These are phyloP conservation scores for Apteryx mantelli DNA, from an alignment of 2,113 vertebrate species.

Conservation along the genomic window DNA sequence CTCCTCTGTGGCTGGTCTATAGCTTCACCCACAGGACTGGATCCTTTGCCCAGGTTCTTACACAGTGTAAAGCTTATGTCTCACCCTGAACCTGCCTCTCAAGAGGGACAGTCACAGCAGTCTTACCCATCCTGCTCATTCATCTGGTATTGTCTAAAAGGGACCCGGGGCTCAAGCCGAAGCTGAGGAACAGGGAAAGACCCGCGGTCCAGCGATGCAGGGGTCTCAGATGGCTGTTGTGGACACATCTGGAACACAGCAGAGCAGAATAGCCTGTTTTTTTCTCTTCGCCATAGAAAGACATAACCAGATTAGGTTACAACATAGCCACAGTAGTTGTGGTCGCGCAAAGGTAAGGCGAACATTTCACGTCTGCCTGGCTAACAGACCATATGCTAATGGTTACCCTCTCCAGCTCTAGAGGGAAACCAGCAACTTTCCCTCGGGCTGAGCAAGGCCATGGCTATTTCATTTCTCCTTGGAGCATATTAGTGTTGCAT, in stretches of 20 bases:
- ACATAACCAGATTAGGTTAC: background rate
- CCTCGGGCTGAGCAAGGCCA: background rate
- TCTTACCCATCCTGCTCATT: constrained; percentile 92
- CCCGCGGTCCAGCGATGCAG: constrained; percentile 79
- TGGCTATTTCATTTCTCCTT: background rate
- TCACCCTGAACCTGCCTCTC: background rate
- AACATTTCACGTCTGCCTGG: background rate
- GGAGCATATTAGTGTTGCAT: background rate
- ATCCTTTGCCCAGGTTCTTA: background rate
- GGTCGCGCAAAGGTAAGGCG: background rate
- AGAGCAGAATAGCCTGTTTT: background rate
- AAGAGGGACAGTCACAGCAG: background rate
- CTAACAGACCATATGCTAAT: background rate
- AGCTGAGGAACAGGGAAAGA: constrained; percentile 84
- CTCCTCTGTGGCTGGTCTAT: background rate
- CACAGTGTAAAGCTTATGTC: background rate
- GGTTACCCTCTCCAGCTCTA: background rate
- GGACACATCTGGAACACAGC: constrained; percentile 90
- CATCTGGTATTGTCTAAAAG: constrained; percentile 88
- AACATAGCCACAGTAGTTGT: fast-evolving
- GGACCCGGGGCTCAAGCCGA: constrained; percentile 89
- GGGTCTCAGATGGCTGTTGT: constrained; percentile 87
- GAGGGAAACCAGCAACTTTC: background rate
- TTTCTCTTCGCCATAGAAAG: background rate
- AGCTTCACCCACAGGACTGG: background rate